These are phyloP conservation scores for Barypeithes pellucidus DNA, from an alignment of 2,888 invertebrate genomes.

Conservation along the genomic window DNA sequence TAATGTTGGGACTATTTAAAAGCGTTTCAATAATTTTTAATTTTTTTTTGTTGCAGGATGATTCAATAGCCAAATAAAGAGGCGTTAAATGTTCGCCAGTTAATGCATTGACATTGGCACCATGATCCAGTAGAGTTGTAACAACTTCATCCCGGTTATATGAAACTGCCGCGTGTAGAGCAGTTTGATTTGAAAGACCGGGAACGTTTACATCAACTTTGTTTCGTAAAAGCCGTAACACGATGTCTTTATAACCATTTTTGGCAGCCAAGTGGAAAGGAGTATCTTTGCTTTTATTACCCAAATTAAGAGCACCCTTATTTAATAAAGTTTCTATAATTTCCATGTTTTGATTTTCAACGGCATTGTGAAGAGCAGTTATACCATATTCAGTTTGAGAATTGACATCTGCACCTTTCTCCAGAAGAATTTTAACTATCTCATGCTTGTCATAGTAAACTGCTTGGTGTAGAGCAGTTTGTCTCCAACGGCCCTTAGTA, in stretches of 20 bases:
- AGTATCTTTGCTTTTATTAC: too few relatives aligned
- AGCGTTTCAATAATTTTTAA: not conserved
- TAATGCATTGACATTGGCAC: not conserved
- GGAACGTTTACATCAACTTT: not conserved
- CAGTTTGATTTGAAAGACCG: not conserved
- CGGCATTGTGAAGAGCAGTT: not conserved
- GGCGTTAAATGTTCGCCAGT: not conserved
- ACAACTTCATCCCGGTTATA: not conserved
- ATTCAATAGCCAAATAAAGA: not conserved
- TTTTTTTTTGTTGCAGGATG: not conserved
- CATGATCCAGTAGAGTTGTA: not conserved
- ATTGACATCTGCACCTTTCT: not conserved
- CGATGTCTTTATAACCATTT: not conserved
- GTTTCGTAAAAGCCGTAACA: not conserved
- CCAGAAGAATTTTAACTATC: not conserved
- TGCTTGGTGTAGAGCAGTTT: not conserved
- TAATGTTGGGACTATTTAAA: not conserved
- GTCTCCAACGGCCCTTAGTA: not conserved
- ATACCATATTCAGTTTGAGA: not conserved
- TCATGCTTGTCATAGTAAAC: not conserved
- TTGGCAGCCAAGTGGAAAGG: not conserved
- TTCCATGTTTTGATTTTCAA: not conserved
- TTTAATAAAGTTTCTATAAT: not conserved
- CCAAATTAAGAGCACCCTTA: not conserved
- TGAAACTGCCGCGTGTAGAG: not conserved